These are phyloP conservation scores for Neoarius graeffei DNA, from an alignment of 2,113 vertebrate species.

Conservation along the genomic window DNA sequence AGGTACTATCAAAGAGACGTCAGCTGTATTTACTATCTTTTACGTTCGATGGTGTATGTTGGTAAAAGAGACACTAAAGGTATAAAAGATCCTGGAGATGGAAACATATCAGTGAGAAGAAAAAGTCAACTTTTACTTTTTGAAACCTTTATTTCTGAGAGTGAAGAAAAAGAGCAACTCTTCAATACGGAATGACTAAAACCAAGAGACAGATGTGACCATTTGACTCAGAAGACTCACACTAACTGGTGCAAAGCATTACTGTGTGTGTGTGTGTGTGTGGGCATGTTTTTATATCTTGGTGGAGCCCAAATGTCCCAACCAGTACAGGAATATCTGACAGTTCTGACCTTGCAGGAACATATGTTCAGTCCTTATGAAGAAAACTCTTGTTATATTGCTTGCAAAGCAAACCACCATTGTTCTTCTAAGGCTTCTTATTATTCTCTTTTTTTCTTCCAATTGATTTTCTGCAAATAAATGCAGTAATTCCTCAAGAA, in stretches of 20 bases:
- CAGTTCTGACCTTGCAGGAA: not conserved
- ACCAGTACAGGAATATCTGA: not conserved
- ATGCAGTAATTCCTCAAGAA: no score
- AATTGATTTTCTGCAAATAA: no score
- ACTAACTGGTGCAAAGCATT: not conserved
- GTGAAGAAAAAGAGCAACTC: not conserved
- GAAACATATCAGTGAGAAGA: not conserved
- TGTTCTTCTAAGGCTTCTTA: no score
- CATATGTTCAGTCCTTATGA: not conserved
- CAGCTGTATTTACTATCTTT: not conserved
- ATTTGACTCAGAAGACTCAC: not conserved
- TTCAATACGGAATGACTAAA: not conserved
- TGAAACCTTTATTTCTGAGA: not conserved
- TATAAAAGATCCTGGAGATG: not conserved
- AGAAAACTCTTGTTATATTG: not conserved
- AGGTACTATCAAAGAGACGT: no score
- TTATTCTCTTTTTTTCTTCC: no score
- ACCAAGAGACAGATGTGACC: not conserved
- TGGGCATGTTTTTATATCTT: not conserved
- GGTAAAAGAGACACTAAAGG: not conserved
- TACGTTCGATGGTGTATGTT: no score
- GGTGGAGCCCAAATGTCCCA: not conserved
- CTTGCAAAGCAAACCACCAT: no score
- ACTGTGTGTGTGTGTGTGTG: not conserved
- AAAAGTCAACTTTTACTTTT: no score